Base-by-base conservation (phyloP, 2,888 invertebrate genomes). In the Sepioteuthis lessoniana region DNA sequence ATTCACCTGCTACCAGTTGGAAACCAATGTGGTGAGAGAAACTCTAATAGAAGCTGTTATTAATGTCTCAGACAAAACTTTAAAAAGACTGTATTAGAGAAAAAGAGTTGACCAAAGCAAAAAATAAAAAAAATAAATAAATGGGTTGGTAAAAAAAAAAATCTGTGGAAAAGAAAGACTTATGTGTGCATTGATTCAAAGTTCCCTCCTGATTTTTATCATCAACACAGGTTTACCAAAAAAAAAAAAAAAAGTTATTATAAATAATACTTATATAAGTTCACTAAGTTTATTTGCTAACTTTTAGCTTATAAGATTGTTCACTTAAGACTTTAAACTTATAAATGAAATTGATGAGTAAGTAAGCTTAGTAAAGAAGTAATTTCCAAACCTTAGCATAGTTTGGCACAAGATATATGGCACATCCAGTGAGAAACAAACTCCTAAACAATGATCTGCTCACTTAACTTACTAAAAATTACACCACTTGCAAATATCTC, bases 51-150 rank as follows among this genome's bases (percentile, higher is more conserved):
- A 76, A 31, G n/a, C 31, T 76, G 76, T 76, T 76, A 76, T 76
- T 31, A 76, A 76, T 76, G 76, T 76, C 76, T 76, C 31, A 76
- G 76, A 76, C 76, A 76, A 76, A 76, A 76, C 76, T 76, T 76
- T 76, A 76, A 76, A 50, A 76, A 76, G 76, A 76, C 8, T 31
- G 76, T 76, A 28, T n/a, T 31, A 76, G 76, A 76, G n/a, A 76
- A 76, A n/a, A 76, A 76, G 76, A 76, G 76, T 76, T 76, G 76
- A 76, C 76, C 76, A n/a, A 76, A 76, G 8, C 28, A 55, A 5
- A 55, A 28, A 28, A 25, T 21, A 28, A 55, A 55, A 55, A 55
- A 19, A 28, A 55, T 28, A 55, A 28, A 31, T 8, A n/a, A 28
- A 76, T 8, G 10, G 31, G 31, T 60, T 8, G 28, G 7, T 28